These are phyloP conservation scores for Parapsyche elsis DNA, from an alignment of 1,140 invertebrate species.

Conservation along the genomic window DNA sequence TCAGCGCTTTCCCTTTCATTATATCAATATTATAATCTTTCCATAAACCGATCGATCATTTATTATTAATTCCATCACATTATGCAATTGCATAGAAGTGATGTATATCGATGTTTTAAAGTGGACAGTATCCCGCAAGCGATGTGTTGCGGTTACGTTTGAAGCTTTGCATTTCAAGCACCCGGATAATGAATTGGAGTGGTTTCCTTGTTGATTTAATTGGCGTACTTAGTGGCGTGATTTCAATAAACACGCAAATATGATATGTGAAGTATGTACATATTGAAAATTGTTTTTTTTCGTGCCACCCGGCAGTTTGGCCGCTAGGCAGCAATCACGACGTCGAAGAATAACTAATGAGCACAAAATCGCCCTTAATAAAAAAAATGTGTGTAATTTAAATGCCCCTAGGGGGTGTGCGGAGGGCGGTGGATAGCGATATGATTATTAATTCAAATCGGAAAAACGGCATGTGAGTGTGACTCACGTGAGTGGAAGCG, in stretches of 20 bases:
- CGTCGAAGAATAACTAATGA: constrained; percentile 54
- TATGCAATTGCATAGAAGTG: neutral
- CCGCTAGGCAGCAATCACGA: constrained; percentile 40
- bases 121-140: too few relatives aligned
- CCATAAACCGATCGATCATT: too few relatives aligned
- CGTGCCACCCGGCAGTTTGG: constrained; percentile 4
- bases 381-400: constrained; percentile 31
- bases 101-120: neutral
- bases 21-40: too few relatives aligned
- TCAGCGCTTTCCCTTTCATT: too few relatives aligned
- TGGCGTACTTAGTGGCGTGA: neutral
- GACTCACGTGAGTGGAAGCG: constrained; percentile 33
- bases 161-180: too few relatives aligned
- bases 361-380: constrained; percentile 48
- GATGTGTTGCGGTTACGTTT: too few relatives aligned
- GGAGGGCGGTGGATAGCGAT: constrained; percentile 28
- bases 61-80: too few relatives aligned
- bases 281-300: constrained; percentile 10
- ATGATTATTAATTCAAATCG: constrained; percentile 55
- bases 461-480: constrained; percentile 37
- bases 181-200: neutral
- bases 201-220: constrained; percentile 1
- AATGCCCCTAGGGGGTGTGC: neutral
- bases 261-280: neutral
- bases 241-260: neutral